These are phyloP conservation scores for Mongoloraphidia duomilia DNA, from an alignment of 2,888 invertebrate species.

Conservation along the genomic window DNA sequence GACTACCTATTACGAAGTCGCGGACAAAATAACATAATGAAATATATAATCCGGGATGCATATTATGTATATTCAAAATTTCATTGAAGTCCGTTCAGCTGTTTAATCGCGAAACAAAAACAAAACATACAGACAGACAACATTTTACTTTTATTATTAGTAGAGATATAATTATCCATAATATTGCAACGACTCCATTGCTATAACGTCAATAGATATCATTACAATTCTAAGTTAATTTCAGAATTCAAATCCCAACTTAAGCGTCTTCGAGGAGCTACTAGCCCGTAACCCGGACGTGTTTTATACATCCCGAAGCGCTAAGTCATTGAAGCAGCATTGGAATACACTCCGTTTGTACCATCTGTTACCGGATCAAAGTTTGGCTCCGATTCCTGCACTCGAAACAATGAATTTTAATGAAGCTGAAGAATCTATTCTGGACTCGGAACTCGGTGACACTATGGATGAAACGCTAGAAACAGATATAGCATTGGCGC, in stretches of 20 bases:
- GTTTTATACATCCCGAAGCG: conserved; percentile 79
- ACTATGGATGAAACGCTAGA: conserved; percentile 70
- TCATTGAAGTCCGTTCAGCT: too few relatives aligned
- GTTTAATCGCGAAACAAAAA: too few relatives aligned
- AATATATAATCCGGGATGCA: too few relatives aligned
- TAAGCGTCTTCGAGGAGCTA: conserved; percentile 73
- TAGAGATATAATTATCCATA: background rate
- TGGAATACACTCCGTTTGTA: conserved; percentile 91
- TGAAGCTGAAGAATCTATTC: conserved; percentile 80
- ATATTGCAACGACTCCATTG: background rate
- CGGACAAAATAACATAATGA: too few relatives aligned
- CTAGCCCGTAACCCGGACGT: conserved; percentile 68
- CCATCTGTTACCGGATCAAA: conserved; percentile 80
- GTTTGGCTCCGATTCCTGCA: conserved; percentile 33
- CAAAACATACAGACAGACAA: too few relatives aligned
- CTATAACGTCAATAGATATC: background rate
- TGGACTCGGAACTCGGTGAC: conserved; percentile 67
- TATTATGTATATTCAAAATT: too few relatives aligned
- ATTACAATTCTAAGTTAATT: conserved; percentile 7
- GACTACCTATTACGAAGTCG: too few relatives aligned
- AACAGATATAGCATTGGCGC: conserved; percentile 57
- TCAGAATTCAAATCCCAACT: conserved; percentile 54
- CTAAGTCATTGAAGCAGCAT: conserved; percentile 71
- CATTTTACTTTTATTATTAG: too few relatives aligned
- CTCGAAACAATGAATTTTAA: conserved; percentile 49